A percentile compares a stretch with the other conserved stretches of the same genome.
Conservation (phyloP, 2,797 vertebrate species). For the Myotis daubentonii region DNA sequence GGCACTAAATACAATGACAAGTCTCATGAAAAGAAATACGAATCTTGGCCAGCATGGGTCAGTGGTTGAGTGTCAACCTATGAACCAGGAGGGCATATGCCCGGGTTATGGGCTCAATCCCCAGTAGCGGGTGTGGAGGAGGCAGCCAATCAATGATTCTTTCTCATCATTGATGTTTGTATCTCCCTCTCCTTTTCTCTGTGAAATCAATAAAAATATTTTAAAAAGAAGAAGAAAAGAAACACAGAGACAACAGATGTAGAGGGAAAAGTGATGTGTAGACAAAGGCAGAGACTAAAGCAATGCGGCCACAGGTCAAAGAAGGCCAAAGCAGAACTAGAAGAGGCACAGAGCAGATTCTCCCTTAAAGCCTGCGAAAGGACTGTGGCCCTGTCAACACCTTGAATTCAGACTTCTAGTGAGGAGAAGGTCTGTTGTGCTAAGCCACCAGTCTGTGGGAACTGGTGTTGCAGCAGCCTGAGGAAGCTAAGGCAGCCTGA, state of each 20-base stretch:
- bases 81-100: too few relatives aligned
- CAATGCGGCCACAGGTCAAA: not conserved
- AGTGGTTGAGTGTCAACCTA: too few relatives aligned
- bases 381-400: not conserved
- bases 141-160: too few relatives aligned
- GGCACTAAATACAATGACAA: not conserved
- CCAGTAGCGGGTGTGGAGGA: too few relatives aligned
- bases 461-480: not conserved
- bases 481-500: not conserved
- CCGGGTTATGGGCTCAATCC: too few relatives aligned
- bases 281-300: not conserved
- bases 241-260: not conserved
- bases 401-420: not conserved
- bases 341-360: not conserved
- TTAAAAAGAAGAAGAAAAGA: not conserved
- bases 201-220: too few relatives aligned
- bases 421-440: not conserved
- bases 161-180: too few relatives aligned
- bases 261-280: not conserved
- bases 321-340: not conserved
- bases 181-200: too few relatives aligned
- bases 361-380: not conserved
- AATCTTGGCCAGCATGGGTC: too few relatives aligned
- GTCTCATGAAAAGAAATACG: not conserved
- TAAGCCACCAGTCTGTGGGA: not conserved